Base-by-base conservation (phyloP, 2,113 vertebrate species). In the Perca flavescens region DNA sequence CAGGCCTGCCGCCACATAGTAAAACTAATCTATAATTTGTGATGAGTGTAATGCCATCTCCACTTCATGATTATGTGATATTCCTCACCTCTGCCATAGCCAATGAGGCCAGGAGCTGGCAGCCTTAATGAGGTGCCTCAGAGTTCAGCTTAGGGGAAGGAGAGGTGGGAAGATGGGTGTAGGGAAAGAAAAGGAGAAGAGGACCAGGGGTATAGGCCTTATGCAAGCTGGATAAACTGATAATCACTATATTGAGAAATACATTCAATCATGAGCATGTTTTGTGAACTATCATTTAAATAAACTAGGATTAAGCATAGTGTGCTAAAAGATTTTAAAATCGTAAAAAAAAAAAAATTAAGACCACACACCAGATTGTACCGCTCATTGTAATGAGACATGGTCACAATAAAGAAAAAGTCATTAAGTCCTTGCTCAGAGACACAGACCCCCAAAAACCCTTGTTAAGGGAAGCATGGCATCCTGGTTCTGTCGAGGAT, bases 1-100 rank as follows among this genome's bases (percentile, higher is more conserved):
- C 65, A 83, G 89, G 56, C 82, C 81, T 77, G 76, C 79, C 57
- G 73, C 82, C 74, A 87, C 91, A 91, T 87, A 86, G 91, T 91
- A 89, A 93, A 94, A 93, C 91, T 95, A 94, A 94, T 94, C 90
- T 92, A 95, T 96, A 95, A 96, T 95, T 95, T 89, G 94, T 95
- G 93, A 95, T 93, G 94, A 94, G 92, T 90, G 91, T 94, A 95
- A 95, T 92, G 92, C 87, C 94, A 93, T 94, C 93, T 93, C 88
- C 79, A 94, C 93, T 94, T 95, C 91, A 95, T 95, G 94, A 96
- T 95, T 93, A 94, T 92, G 92, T 94, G 91, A 95, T 95, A 94
- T 95, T 94, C 92, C 83, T 95, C 95, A 95, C 94, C 94, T 95
- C 89, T 87, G 89, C 92, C 80, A 84, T 66, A 88, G 91, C 88